A percentile compares a stretch with the other conserved stretches of the same genome.
phyloP scores from a whole-genome alignment of 2,888 invertebrate genomes.

The Eupeodes latifasciatus region DNA sequence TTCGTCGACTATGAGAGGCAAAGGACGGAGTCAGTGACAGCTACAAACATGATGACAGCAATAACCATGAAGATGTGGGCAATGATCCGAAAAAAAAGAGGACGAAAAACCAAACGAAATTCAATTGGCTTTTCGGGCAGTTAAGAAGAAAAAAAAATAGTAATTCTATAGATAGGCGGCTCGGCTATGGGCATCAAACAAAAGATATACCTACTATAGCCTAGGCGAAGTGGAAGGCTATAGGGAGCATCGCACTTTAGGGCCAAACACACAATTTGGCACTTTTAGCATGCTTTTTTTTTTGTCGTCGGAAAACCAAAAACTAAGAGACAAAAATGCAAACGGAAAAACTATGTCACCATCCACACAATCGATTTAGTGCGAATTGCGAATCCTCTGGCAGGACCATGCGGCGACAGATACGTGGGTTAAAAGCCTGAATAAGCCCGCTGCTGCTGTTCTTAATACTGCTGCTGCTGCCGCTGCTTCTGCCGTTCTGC shows the following conservation, averaged over 20 bases:
- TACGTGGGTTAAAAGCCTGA: slow-evolving; percentile 45
- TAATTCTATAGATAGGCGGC: slow-evolving; percentile 18
- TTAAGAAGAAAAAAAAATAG: slow-evolving; percentile 23
- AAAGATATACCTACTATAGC: slow-evolving; percentile 17
- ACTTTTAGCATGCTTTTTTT: slow-evolving; percentile 43
- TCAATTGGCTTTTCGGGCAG: slow-evolving; percentile 56
- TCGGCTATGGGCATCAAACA: slow-evolving; percentile 16
- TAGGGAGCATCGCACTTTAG: slow-evolving; percentile 16
- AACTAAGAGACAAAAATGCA: slow-evolving; percentile 9
- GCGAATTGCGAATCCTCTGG: slow-evolving; percentile 56
- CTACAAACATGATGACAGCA: slow-evolving; percentile 62
- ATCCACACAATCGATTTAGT: slow-evolving; percentile 54
- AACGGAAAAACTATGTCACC: slow-evolving; percentile 53
- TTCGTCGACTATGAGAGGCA: not conserved
- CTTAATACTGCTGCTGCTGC: not conserved
- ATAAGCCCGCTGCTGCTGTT: slow-evolving; percentile 32
- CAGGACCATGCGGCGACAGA: slow-evolving; percentile 53
- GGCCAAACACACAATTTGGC: slow-evolving; percentile 59
- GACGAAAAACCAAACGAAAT: slow-evolving; percentile 35
- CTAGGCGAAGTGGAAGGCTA: not conserved
- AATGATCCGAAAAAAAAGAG: slow-evolving; percentile 61
- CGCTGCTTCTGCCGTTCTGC: slow-evolving; percentile 5
- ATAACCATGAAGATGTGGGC: slow-evolving; percentile 73
- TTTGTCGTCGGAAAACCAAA: slow-evolving; percentile 22
- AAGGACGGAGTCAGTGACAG: slow-evolving; percentile 35